phyloP scores from a whole-genome alignment of 64 coral and sea anemone genomes.

The Stichodactyla mertensii region DNA sequence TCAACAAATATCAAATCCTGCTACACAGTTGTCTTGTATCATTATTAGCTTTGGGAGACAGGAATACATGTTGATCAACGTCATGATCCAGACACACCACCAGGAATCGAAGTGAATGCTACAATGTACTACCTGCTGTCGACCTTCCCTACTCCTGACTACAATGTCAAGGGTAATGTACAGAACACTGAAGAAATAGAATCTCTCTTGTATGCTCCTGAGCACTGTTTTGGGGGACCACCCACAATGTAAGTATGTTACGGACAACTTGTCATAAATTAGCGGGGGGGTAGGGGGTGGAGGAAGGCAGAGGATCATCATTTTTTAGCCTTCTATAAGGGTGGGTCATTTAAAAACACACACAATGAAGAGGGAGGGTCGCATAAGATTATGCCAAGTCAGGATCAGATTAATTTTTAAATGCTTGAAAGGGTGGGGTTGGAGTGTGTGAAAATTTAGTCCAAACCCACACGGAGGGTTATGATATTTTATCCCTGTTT shows the following conservation, averaged over 20 bases:
- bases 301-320: too few relatives aligned
- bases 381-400: too few relatives aligned
- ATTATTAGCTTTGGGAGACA: constrained; percentile 46
- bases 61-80: constrained; percentile 78
- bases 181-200: constrained; percentile 50
- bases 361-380: too few relatives aligned
- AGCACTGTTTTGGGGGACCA: constrained; percentile 91
- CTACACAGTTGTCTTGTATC: background rate
- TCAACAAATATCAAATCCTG: too few relatives aligned
- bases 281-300: background rate
- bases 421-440: too few relatives aligned
- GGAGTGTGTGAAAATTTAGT: too few relatives aligned
- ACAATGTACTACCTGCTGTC: constrained; percentile 94
- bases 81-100: constrained; percentile 85
- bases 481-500: too few relatives aligned
- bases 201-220: constrained; percentile 71
- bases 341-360: too few relatives aligned
- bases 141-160: constrained; percentile 46
- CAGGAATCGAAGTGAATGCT: constrained; percentile 85
- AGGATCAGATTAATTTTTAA: too few relatives aligned
- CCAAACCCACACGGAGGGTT: too few relatives aligned
- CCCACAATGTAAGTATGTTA: constrained; percentile 79
- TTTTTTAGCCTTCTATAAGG: too few relatives aligned
- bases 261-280: too few relatives aligned
- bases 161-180: constrained; percentile 13